Evolutionary conservation across 2,113 vertebrate species (phyloP).

Genomic region (Corythornis cristatus): DNA sequence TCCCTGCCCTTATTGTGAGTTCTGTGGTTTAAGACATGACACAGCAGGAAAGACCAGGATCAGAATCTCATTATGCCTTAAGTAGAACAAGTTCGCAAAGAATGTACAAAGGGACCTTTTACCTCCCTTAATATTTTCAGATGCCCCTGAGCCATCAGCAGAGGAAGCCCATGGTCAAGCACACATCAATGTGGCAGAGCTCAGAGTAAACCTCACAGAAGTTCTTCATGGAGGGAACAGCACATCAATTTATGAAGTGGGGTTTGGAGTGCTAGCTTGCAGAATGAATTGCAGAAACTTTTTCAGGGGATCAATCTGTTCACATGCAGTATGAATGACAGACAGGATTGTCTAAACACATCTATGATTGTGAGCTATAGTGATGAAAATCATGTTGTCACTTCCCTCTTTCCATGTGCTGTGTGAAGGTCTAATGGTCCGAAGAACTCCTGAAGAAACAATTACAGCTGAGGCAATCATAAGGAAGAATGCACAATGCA

Average conservation of each 20-base stretch:
- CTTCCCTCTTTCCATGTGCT: not conserved
- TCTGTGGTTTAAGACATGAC: not conserved
- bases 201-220: not conserved
- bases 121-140: not conserved
- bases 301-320: conserved; percentile 7
- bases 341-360: conserved; percentile 35
- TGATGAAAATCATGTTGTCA: not conserved
- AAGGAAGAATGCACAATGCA: not conserved
- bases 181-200: fast-evolving
- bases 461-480: not conserved
- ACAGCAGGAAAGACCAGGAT: not conserved
- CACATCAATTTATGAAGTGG: not conserved
- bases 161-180: not conserved
- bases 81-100: fast-evolving
- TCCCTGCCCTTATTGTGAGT: not conserved
- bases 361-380: not conserved
- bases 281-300: not conserved
- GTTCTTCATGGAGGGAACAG: not conserved
- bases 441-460: not conserved
- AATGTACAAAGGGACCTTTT: not conserved
- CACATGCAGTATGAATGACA: not conserved
- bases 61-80: not conserved
- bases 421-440: not conserved
- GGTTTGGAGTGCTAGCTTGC: not conserved
- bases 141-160: not conserved